These are phyloP conservation scores for Cettia cetti DNA, from an alignment of 2,113 vertebrate species.

Conservation along the genomic window DNA sequence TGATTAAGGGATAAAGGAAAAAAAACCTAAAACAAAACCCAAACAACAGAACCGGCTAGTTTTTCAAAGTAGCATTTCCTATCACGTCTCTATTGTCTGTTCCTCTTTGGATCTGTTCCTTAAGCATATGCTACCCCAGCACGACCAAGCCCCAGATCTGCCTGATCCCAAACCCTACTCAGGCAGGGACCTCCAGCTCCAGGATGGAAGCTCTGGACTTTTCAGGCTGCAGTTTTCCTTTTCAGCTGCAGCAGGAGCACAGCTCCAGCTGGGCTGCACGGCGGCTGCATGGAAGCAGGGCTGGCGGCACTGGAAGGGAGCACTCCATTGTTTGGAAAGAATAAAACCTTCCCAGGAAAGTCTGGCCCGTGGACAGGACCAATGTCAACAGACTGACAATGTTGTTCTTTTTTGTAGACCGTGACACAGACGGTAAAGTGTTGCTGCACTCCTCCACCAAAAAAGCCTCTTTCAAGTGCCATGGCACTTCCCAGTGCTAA, in stretches of 20 bases:
- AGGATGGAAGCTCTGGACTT: neutral
- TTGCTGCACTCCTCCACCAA: neutral
- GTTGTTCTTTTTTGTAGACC: slow-evolving; percentile 40
- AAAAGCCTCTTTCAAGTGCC: neutral
- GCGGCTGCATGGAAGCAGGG: slow-evolving; percentile 7
- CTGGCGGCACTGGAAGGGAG: neutral
- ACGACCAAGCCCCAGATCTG: neutral
- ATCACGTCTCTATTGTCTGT: neutral
- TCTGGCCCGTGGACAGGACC: slow-evolving; percentile 47
- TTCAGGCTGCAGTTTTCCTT: neutral
- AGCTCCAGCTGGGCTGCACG: slow-evolving; percentile 14
- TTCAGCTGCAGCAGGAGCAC: slow-evolving; percentile 3
- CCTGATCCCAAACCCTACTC: neutral
- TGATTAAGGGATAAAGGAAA: neutral
- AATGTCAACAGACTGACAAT: slow-evolving; percentile 54
- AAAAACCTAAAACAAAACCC: neutral
- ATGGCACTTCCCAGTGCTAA: neutral
- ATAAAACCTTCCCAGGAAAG: slow-evolving; percentile 59
- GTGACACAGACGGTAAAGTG: neutral
- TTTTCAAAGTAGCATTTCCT: neutral
- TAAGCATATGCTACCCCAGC: neutral
- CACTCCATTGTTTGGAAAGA: slow-evolving; percentile 51
- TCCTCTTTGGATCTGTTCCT: neutral
- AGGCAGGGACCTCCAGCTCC: neutral
- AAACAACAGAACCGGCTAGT: neutral